phyloP scores from a whole-genome alignment of 1,140 invertebrate species.

The Odontomachus brunneus region DNA sequence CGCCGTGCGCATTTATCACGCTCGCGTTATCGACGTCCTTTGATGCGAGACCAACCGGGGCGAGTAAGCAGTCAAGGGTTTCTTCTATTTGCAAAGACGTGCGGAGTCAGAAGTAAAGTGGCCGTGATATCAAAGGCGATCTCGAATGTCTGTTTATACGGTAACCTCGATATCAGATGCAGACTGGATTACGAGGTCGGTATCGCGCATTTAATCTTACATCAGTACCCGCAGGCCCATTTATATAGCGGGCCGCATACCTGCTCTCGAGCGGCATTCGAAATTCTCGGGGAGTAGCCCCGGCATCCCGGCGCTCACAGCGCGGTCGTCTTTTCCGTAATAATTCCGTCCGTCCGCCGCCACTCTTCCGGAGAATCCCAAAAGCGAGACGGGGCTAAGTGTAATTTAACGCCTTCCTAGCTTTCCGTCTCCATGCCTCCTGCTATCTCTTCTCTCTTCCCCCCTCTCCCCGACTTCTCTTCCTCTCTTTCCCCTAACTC shows the following conservation, averaged over 20 bases:
- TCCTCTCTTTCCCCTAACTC: background rate
- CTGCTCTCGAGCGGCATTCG: conserved; percentile 28
- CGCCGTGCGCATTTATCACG: conserved; percentile 45
- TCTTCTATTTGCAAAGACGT: conserved; percentile 67
- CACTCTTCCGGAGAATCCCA: conserved; percentile 42
- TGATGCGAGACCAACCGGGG: conserved; percentile 38
- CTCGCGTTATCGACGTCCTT: conserved; percentile 50
- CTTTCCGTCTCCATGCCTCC: conserved; percentile 10
- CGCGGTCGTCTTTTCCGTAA: conserved; percentile 58
- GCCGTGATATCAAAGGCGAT: conserved; percentile 70
- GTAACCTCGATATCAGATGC: conserved; percentile 73
- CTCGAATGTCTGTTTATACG: conserved; percentile 72
- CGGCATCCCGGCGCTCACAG: conserved; percentile 5
- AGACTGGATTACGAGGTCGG: conserved; percentile 72
- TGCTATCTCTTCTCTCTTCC: too few relatives aligned
- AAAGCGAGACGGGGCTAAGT: conserved; percentile 58
- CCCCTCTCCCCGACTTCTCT: too few relatives aligned
- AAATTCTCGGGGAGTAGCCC: conserved; percentile 50
- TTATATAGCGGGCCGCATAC: conserved; percentile 51
- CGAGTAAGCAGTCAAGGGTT: conserved; percentile 65
- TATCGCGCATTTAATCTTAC: conserved; percentile 72
- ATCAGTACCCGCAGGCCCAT: conserved; percentile 72
- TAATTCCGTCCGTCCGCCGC: conserved; percentile 47
- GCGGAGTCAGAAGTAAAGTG: conserved; percentile 58
- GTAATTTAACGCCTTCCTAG: conserved; percentile 75